Base-by-base conservation (phyloP, 2,888 invertebrate species). In the Phania funesta region DNA sequence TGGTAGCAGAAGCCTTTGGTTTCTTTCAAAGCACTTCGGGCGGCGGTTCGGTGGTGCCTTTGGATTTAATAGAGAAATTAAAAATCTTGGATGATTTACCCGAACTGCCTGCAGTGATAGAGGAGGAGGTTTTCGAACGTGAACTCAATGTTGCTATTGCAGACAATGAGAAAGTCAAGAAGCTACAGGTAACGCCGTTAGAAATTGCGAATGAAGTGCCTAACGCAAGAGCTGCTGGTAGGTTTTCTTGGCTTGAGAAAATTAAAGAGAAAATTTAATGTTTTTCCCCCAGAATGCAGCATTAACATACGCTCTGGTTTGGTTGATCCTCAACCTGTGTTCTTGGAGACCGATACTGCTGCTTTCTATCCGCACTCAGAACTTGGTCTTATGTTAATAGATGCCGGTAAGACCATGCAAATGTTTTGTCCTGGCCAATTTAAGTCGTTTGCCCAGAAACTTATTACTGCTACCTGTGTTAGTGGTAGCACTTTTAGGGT, bases 241-340 rank as follows among this genome's bases (percentile, higher is more conserved):
- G 68, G 86, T 75, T 54, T 78, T 2, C 22, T 0, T 5, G 11
- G 50, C 32, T 16, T 6, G 22, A 44, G 7, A 16, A 3, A 18
- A 44, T 1, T 16, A 44, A 44, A 13, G 0, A 7, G 7, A 35
- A 16, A 1, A 44, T 44, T 44, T 9, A 41, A n/a, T 41, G 16
- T n/a, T 6, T 44, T 18, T 6, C 16, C 7, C 8, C 1, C 11
- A 88, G 89, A 65, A 16, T 89, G 89, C 74, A 85, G 73, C 56
- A 85, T 90, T 16, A 84, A 84, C 8, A 85, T 90, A 64, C 86
- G 87, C n/a, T 83, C 86, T 76, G 86, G 86, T n/a, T 76, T 90
- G 29, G 86, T 84, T 6, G 84, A 93, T 54, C 94, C 94, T 0
- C 93, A 94, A 86, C 94, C 94, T 0, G 91, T 94, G 18, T 92